Percentiles rank a stretch among this genome's conserved stretches.
These are phyloP conservation scores for Imbricaverruca yamaguchii DNA, from an alignment of 2,888 invertebrate genomes.

Conservation along the genomic window DNA sequence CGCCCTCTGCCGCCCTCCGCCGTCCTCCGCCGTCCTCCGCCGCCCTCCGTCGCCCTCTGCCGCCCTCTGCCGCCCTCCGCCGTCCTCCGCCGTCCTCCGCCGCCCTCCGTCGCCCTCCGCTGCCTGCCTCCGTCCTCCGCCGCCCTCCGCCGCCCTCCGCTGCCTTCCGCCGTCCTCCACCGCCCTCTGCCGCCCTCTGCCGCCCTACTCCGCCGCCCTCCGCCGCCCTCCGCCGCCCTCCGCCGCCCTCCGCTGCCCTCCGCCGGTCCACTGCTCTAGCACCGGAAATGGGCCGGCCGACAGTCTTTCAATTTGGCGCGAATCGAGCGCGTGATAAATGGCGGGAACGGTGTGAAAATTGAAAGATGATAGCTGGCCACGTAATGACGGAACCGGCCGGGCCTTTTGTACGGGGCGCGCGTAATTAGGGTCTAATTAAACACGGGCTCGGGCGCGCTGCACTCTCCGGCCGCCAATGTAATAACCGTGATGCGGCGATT, in stretches of 20 bases:
- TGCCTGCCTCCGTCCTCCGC: neutral
- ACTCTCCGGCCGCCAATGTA: neutral
- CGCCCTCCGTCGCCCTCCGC: conserved; percentile 43
- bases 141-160: conserved; percentile 49
- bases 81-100: neutral
- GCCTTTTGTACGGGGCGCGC: neutral
- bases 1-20: conserved; percentile 42
- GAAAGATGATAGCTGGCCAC: conserved; percentile 20
- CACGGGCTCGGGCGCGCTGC: neutral
- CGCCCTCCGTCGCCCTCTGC: conserved; percentile 29
- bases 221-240: conserved; percentile 39
- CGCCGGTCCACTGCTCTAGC: conserved; percentile 47
- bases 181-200: no score
- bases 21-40: conserved; percentile 49
- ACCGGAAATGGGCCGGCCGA: conserved; percentile 51
- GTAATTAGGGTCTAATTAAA: conserved; percentile 20
- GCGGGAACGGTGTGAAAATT: conserved; percentile 21
- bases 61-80: neutral
- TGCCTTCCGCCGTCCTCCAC: conserved; percentile 44
- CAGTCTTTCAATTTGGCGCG: conserved; percentile 44
- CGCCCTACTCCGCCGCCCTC: neutral
- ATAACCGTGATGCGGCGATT: conserved; percentile 11
- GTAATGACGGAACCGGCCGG: conserved; percentile 7
- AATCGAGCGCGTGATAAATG: conserved; percentile 20
- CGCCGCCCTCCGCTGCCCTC: conserved; percentile 49